Conservation (phyloP, 1,140 invertebrate genomes). For the Druon quercuslanigerum region DNA sequence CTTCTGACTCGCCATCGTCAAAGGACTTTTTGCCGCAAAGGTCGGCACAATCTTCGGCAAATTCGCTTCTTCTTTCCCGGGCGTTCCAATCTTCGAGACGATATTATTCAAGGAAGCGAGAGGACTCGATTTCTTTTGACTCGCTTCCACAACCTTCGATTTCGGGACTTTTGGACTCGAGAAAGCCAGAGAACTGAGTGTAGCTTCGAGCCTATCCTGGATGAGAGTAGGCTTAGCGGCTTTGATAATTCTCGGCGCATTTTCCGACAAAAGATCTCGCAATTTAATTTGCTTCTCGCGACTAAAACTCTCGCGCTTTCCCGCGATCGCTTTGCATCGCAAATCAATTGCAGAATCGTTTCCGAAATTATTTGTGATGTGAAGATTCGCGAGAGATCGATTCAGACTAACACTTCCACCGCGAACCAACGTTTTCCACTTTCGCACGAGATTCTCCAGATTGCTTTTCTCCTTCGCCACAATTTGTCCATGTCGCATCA, state of each 20-base stretch:
- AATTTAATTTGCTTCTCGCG: slow-evolving; percentile 62
- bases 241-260: slow-evolving; percentile 60
- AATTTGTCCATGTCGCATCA: slow-evolving; percentile 66
- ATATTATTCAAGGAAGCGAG: slow-evolving; percentile 67
- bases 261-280: slow-evolving; percentile 58
- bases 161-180: slow-evolving; percentile 20
- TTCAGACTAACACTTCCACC: slow-evolving; percentile 54
- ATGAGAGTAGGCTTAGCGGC: slow-evolving; percentile 59
- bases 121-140: slow-evolving; percentile 52
- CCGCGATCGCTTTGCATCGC: slow-evolving; percentile 65
- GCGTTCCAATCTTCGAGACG: slow-evolving; percentile 62
- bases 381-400: slow-evolving; percentile 63
- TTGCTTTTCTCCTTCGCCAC: slow-evolving; percentile 60
- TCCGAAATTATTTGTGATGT: slow-evolving; percentile 47
- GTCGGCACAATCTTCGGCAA: slow-evolving; percentile 50
- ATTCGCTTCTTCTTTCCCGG: slow-evolving; percentile 16
- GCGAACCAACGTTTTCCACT: slow-evolving; percentile 55
- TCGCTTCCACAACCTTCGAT: background rate
- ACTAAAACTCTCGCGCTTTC: slow-evolving; percentile 59
- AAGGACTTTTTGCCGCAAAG: slow-evolving; percentile 11
- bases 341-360: slow-evolving; percentile 62
- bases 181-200: slow-evolving; percentile 63
- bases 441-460: slow-evolving; percentile 56
- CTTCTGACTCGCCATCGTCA: slow-evolving; percentile 36
- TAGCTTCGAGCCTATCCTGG: slow-evolving; percentile 67